Conservation (phyloP, 2,113 vertebrate genomes). For the Xenus cinereus region DNA sequence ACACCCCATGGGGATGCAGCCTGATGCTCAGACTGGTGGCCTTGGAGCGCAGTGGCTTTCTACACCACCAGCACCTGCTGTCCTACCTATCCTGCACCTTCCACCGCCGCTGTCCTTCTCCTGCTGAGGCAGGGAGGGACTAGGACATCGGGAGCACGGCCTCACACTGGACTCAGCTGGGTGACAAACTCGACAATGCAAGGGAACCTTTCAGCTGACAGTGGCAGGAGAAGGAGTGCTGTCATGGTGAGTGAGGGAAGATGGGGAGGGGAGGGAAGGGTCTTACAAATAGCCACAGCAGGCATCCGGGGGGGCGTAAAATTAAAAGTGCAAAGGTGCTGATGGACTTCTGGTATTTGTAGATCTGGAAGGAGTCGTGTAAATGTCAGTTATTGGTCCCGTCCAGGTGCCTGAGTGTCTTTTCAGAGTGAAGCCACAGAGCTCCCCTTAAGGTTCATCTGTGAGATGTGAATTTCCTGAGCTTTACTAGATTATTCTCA, state of each 20-base stretch:
- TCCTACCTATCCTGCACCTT: not conserved
- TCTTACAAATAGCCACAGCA: not conserved
- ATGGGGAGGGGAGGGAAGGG: not conserved
- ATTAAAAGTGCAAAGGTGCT: not conserved
- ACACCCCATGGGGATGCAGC: not conserved
- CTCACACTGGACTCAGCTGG: not conserved
- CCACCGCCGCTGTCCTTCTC: not conserved
- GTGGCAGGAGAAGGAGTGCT: not conserved
- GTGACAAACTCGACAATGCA: accelerated
- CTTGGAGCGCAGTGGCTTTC: not conserved
- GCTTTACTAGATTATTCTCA: not conserved
- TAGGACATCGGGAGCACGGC: accelerated
- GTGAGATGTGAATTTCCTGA: not conserved
- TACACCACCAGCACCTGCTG: not conserved
- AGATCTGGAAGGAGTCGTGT: not conserved
- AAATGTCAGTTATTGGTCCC: not conserved
- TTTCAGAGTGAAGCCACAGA: not conserved
- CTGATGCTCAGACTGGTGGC: not conserved
- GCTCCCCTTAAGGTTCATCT: not conserved
- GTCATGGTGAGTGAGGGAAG: not conserved
- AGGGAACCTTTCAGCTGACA: not conserved
- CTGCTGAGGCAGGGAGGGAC: not conserved
- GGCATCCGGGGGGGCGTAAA: not conserved
- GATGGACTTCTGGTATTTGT: not conserved
- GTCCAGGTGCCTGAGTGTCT: not conserved